phyloP scores from a whole-genome alignment of 2,888 invertebrate genomes.

The Rhagonycha lutea region DNA sequence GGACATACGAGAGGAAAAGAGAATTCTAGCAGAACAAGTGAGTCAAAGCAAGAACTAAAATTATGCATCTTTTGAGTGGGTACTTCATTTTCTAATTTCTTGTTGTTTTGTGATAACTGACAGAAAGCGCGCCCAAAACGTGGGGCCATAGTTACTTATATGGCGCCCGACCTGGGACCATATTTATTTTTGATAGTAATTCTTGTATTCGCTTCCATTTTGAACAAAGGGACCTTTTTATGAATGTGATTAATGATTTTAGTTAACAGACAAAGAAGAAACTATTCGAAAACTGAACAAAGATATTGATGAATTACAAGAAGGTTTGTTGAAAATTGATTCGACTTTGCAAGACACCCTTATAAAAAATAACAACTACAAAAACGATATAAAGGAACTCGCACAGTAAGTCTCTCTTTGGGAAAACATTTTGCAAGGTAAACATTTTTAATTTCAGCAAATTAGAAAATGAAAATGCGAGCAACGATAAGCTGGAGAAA shows the following conservation, averaged over 20 bases:
- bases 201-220: too few relatives aligned
- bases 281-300: background rate
- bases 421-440: background rate
- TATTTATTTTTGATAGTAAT: too few relatives aligned
- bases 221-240: background rate
- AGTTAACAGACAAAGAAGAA: constrained; percentile 3
- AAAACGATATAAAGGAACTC: background rate
- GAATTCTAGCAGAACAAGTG: constrained; percentile 4
- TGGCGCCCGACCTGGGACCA: too few relatives aligned
- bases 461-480: background rate
- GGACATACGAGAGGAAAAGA: constrained; percentile 5
- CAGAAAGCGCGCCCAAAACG: too few relatives aligned
- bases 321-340: background rate
- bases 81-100: too few relatives aligned
- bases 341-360: constrained; percentile 4
- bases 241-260: background rate
- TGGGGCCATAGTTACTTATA: too few relatives aligned
- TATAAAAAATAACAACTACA: background rate
- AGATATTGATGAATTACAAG: constrained; percentile 4
- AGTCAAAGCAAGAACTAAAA: background rate
- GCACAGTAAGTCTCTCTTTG: background rate
- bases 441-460: constrained; percentile 8
- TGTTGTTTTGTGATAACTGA: too few relatives aligned
- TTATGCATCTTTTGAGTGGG: too few relatives aligned
- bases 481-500: background rate